Evolutionary conservation across 2,888 invertebrate species (phyloP).

Genomic region (Shargacucullia verbasci): DNA sequence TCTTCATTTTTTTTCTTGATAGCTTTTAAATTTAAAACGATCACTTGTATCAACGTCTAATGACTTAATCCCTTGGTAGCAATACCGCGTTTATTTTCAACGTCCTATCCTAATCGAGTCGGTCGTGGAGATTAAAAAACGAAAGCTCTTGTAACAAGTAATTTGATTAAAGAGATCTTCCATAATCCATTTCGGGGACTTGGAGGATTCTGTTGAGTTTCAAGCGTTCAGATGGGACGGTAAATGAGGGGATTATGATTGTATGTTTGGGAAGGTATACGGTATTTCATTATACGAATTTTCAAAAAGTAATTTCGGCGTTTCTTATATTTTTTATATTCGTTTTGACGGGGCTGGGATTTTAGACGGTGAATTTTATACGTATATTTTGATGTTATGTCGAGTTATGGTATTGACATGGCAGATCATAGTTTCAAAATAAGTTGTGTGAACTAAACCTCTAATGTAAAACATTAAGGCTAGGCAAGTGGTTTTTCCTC

Average conservation of each 20-base stretch:
- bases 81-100: conserved; percentile 23
- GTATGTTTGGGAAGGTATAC: conserved; percentile 20
- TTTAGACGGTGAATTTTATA: no score
- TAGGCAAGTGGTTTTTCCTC: no score
- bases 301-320: conserved; percentile 29
- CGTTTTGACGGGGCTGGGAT: conserved; percentile 1
- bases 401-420: no score
- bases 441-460: no score
- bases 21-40: neutral
- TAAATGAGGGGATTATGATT: conserved; percentile 33
- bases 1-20: no score
- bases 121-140: conserved; percentile 45
- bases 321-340: conserved; percentile 10
- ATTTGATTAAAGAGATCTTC: conserved; percentile 47
- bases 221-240: conserved; percentile 14
- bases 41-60: conserved; percentile 5
- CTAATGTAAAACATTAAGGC: no score
- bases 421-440: no score
- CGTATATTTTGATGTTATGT: no score
- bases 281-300: conserved; percentile 13
- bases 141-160: conserved; percentile 46
- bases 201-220: conserved; percentile 29
- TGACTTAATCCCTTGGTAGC: conserved; percentile 21
- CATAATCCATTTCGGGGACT: conserved; percentile 43
- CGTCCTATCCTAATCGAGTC: conserved; percentile 39